These are phyloP conservation scores for Drosophila mimetica DNA, from an alignment of 2,888 invertebrate species.

Conservation along the genomic window DNA sequence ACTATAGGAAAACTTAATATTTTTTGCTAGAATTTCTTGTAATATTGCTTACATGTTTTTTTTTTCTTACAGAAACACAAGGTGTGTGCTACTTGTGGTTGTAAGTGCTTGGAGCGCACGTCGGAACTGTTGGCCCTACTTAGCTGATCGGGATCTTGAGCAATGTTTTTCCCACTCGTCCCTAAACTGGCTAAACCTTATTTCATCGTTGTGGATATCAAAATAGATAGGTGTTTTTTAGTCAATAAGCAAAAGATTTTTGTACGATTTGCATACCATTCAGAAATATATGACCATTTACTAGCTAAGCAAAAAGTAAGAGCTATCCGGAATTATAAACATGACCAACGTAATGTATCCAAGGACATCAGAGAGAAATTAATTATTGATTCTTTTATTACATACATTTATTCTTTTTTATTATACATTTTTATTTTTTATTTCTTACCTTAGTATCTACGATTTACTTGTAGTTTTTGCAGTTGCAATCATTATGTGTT, in stretches of 20 bases:
- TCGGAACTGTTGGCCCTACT: constrained; percentile 79
- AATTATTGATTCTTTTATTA: constrained; percentile 17
- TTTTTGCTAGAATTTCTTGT: too few species aligned
- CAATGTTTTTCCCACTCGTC: not conserved
- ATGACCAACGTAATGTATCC: not conserved
- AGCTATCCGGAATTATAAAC: not conserved
- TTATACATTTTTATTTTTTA: constrained; percentile 35
- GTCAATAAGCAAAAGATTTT: constrained; percentile 30
- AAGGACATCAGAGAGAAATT: not conserved
- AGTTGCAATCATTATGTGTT: constrained; percentile 47
- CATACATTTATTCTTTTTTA: constrained; percentile 46
- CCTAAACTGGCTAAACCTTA: not conserved
- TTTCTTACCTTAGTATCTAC: constrained; percentile 60
- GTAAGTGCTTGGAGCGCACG: constrained; percentile 92
- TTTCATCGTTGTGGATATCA: not conserved
- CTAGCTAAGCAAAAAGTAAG: not conserved
- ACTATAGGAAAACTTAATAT: too few species aligned
- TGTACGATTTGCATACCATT: constrained; percentile 16
- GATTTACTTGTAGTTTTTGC: constrained; percentile 50
- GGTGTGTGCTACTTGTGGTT: constrained; percentile 96
- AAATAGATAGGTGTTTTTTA: constrained; percentile 19
- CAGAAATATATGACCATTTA: constrained; percentile 17
- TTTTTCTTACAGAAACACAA: constrained; percentile 85
- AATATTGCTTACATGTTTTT: not conserved
- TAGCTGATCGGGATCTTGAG: constrained; percentile 50